Evolutionary conservation across 2,888 invertebrate genomes (phyloP), one percentile per base, ranked within the genome.

Genomic region (Rhagophthalmus giganteus): DNA sequence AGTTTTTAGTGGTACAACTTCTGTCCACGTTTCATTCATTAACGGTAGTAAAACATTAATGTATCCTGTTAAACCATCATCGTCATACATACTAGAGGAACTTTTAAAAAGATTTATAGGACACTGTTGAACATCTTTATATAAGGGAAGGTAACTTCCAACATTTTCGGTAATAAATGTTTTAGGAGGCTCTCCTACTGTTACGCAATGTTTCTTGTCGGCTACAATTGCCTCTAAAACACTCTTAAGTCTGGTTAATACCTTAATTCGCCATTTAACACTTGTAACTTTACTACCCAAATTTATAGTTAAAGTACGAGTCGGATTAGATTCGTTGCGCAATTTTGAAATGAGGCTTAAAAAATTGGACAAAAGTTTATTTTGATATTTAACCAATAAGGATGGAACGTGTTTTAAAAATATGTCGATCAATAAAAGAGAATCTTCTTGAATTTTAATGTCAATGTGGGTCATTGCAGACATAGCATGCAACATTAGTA

Each of bases 401-500:
- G 72, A 68, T 1, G 88, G 87, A 41, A 84, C 80, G 61, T 84
- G 80, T 27, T 81, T 76, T 8, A 92, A 72, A n/a, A 94, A 77
- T 28, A 86, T 78, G 67, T 94, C 93, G 10, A 95, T 75, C 57
- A 93, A 81, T 1, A 84, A 69, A 0, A 95, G 76, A 0, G 94
- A 89, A 72, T 93, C 93, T 68, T 90, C 87, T 68, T 92, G 90
- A 54, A 95, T 85, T 37, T 81, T 78, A 7, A 80, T 81, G 68
- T 89, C 83, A 50, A 95, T 88, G 65, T 94, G 90, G 0, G 93
- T 94, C 90, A 95, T 91, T 0, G 91, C 88, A 76, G 94, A 94
- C 40, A 87, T 82, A 33, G 94, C 73, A 71, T 91, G 90, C 1
- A 90, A 87, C 11, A 87, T 83, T 51, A 94, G 75, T 3, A 88